Evolutionary conservation across 2,797 vertebrate genomes (phyloP).

Genomic region (Ctenosaura bakeri): DNA sequence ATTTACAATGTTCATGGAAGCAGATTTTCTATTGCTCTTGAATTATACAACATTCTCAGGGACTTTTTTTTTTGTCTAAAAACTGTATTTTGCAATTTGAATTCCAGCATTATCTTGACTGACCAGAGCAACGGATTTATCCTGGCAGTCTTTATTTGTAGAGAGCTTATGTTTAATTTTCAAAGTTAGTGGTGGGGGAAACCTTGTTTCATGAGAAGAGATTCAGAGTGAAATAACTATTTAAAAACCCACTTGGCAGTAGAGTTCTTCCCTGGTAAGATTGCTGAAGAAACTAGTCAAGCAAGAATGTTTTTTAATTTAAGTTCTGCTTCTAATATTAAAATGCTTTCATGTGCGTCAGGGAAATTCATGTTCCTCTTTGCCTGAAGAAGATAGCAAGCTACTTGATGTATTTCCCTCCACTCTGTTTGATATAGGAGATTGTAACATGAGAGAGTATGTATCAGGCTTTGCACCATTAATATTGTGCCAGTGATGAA

Average conservation of each 20-base stretch:
- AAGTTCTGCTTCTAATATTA: conserved; percentile 40
- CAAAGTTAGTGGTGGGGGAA: not conserved
- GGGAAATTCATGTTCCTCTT: conserved; percentile 27
- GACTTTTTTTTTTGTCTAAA: conserved; percentile 53
- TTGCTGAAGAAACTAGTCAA: conserved; percentile 54
- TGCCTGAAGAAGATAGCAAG: conserved; percentile 7
- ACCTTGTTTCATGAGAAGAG: conserved; percentile 56
- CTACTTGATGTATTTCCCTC: not conserved
- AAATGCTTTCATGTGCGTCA: conserved; percentile 2
- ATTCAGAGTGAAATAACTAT: conserved; percentile 54
- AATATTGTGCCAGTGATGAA: conserved; percentile 21
- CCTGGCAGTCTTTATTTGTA: conserved; percentile 46
- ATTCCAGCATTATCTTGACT: conserved; percentile 47
- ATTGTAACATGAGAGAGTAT: not conserved
- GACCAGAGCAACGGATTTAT: conserved; percentile 37
- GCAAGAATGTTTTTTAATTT: conserved; percentile 56
- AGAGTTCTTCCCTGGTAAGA: conserved; percentile 50
- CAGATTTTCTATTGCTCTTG: conserved; percentile 57
- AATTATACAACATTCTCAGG: conserved; percentile 65
- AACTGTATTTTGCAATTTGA: conserved; percentile 53
- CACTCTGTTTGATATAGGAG: not conserved
- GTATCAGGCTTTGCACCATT: conserved; percentile 9
- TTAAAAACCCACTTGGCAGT: conserved; percentile 50
- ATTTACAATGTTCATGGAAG: conserved; percentile 54
- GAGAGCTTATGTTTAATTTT: conserved; percentile 54